Percentiles rank a stretch among this genome's conserved stretches.
These are phyloP conservation scores for Pipistrellus nathusii DNA, from an alignment of 2,797 vertebrate species.

Conservation along the genomic window DNA sequence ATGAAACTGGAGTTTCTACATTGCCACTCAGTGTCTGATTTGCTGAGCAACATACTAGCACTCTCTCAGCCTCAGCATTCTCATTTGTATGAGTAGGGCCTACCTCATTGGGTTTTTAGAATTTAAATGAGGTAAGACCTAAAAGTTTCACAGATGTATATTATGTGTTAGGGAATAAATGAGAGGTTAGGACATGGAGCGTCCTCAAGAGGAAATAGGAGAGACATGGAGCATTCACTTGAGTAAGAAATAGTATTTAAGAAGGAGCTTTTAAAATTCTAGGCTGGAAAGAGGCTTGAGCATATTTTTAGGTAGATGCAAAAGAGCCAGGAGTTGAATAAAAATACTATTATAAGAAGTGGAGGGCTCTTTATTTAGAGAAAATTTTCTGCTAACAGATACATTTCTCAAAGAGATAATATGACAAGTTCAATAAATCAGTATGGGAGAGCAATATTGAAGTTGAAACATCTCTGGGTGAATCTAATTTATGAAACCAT, in stretches of 20 bases:
- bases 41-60: neutral
- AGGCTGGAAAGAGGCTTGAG: neutral
- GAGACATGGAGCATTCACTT: neutral
- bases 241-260: neutral
- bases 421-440: conserved; percentile 73
- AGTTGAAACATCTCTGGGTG: conserved; percentile 53
- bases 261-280: neutral
- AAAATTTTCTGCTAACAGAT: conserved; percentile 56
- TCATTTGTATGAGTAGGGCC: neutral
- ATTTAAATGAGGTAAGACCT: neutral
- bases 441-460: conserved; percentile 53
- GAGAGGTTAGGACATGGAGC: neutral
- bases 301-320: conserved; percentile 29
- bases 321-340: conserved; percentile 50
- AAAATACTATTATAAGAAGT: conserved; percentile 52
- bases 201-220: neutral
- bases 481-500: conserved; percentile 63
- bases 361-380: conserved; percentile 53
- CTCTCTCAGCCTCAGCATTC: neutral
- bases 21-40: neutral
- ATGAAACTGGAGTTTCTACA: neutral
- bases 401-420: conserved; percentile 66
- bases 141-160: neutral
- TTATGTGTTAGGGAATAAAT: neutral
- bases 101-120: neutral